Evolutionary conservation across 2,113 vertebrate genomes (phyloP).

Genomic region (Cricetomys ansorgei): DNA sequence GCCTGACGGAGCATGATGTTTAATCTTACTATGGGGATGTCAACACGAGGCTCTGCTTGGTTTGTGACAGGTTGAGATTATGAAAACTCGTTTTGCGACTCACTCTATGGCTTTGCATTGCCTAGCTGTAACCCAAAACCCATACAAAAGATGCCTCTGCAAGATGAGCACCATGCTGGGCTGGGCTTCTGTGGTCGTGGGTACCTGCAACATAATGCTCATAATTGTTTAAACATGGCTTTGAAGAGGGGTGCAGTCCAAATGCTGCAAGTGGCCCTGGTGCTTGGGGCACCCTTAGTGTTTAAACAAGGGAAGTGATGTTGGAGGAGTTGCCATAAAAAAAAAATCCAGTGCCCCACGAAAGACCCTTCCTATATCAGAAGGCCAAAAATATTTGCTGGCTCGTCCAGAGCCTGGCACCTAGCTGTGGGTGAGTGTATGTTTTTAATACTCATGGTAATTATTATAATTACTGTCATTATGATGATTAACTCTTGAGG

Average conservation of each 20-base stretch:
- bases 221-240: slow-evolving; percentile 73
- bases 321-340: slow-evolving; percentile 14
- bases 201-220: slow-evolving; percentile 73
- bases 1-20: slow-evolving; percentile 76
- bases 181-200: slow-evolving; percentile 51
- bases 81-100: slow-evolving; percentile 82
- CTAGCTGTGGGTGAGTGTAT: slow-evolving; percentile 31
- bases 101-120: slow-evolving; percentile 63
- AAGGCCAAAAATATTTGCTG: slow-evolving; percentile 45
- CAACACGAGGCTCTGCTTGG: slow-evolving; percentile 65
- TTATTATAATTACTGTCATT: slow-evolving; percentile 66
- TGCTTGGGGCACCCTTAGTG: not conserved
- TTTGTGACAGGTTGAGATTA: slow-evolving; percentile 78
- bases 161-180: slow-evolving; percentile 64
- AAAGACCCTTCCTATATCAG: slow-evolving; percentile 55
- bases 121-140: slow-evolving; percentile 80
- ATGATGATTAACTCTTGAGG: slow-evolving; percentile 54
- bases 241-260: not conserved
- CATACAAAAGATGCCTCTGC: slow-evolving; percentile 69
- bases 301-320: not conserved
- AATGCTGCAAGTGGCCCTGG: not conserved
- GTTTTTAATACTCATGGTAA: slow-evolving; percentile 52
- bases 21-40: slow-evolving; percentile 77
- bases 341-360: slow-evolving; percentile 27
- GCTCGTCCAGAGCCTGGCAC: slow-evolving; percentile 34